These are phyloP conservation scores for Alligator mississippiensis DNA, from an alignment of 2,113 vertebrate species.

Conservation along the genomic window DNA sequence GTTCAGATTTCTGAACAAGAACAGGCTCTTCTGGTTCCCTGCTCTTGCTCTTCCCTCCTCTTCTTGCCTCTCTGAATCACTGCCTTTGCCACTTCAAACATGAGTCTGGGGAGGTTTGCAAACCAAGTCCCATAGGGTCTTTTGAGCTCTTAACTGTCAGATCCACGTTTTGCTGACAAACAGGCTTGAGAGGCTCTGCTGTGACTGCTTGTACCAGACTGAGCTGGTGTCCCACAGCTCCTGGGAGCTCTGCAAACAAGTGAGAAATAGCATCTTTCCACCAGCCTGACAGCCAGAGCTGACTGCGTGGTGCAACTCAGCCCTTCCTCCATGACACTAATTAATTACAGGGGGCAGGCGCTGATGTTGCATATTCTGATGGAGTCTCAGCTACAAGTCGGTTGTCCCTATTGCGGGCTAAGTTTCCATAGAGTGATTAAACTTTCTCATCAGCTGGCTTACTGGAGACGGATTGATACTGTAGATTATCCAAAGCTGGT, in stretches of 20 bases:
- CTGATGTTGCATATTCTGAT: not conserved
- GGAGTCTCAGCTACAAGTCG: not conserved
- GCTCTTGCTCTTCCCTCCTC: not conserved
- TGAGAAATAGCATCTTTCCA: not conserved
- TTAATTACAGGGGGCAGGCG: not conserved
- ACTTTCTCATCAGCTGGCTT: not conserved
- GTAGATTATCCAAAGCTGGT: not conserved
- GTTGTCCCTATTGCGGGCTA: not conserved
- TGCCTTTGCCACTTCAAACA: not conserved
- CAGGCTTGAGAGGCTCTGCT: not conserved
- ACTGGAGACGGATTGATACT: not conserved
- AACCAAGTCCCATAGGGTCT: not conserved
- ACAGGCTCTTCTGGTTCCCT: not conserved
- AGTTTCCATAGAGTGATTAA: not conserved
- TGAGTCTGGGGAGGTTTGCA: not conserved
- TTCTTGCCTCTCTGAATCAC: not conserved
- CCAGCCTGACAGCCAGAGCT: not conserved
- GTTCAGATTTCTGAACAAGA: not conserved
- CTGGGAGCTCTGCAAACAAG: not conserved
- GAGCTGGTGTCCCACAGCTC: not conserved
- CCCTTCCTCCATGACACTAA: not conserved
- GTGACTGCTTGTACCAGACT: not conserved
- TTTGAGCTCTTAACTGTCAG: not conserved
- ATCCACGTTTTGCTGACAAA: not conserved
- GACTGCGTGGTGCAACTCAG: not conserved